Base-by-base conservation (phyloP, 2,888 invertebrate genomes). In the Fragum sueziense region DNA sequence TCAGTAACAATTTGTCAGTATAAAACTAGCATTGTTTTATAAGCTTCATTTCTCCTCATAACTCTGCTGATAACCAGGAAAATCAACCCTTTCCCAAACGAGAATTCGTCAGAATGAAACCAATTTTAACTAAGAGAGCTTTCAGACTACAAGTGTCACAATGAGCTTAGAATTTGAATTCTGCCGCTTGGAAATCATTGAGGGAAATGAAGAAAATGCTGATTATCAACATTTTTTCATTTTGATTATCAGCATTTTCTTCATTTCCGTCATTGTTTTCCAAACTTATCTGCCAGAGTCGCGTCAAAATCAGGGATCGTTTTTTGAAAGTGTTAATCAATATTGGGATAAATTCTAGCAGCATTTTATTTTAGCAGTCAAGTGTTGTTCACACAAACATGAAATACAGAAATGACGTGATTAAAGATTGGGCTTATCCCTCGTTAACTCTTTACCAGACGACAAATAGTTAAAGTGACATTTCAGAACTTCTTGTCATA, bases 301-400 rank as follows among this genome's bases (percentile, higher is more conserved):
- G 14, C 37, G 37, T 37, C 6, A 37, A 37, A 37, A 37, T 37
- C 6, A 37, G 37, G 37, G 37, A 9, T 9, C n/a, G n/a, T n/a
- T n/a, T n/a, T 20, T n/a, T 3, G 47, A 47, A 47, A 47, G 47
- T 47, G 17, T 47, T 47, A 47, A 47, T 47, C 47, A 14, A 47
- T 47, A 47, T 14, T 20, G 7, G 47, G 47, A 47, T 47, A 57
- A 57, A 22, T 57, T 25, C 27, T 57, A 57, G 2, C 57, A 57
- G 9, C 57, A 57, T 57, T 57, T 57, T 57, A 57, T 57, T 57
- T 57, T 57, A 57, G 25, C 25, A 57, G 57, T 57, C 57, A 57
- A 57, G 57, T 57, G 57, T 14, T 57, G 2, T 57, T 27, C 57
- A 57, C 57, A 57, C 57, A 57, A 27, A 25, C 41, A n/a, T 6